phyloP scores from a whole-genome alignment of 2,888 invertebrate species.

The Aphrophora alni region DNA sequence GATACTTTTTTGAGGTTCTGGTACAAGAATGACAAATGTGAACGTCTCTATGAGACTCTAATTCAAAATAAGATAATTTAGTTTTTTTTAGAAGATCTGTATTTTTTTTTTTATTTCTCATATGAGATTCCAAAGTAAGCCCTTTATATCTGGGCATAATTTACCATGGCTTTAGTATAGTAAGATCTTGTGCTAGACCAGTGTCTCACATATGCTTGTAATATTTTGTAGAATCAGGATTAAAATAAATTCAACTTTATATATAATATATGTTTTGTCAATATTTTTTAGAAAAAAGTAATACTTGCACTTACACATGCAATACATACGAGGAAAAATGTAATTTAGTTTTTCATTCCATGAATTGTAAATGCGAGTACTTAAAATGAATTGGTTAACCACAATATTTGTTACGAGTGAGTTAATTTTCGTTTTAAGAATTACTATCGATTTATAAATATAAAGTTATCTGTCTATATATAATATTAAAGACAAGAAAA shows the following conservation, averaged over 20 bases:
- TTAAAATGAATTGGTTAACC: no score
- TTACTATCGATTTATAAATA: no score
- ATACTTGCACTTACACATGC: no score
- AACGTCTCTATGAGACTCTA: neutral
- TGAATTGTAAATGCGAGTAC: no score
- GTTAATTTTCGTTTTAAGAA: no score
- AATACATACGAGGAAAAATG: no score
- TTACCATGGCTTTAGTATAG: neutral
- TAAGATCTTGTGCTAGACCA: neutral
- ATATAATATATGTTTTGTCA: neutral
- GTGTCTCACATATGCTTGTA: neutral
- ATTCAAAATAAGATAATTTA: neutral
- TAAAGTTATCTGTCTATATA: no score
- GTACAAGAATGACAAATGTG: constrained; percentile 6
- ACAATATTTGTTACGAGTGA: no score
- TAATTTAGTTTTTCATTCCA: no score
- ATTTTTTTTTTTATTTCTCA: neutral
- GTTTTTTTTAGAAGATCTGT: neutral
- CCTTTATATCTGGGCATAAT: neutral
- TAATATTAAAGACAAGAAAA: no score
- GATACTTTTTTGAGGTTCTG: neutral
- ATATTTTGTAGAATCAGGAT: neutral
- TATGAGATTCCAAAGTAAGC: neutral
- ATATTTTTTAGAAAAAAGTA: neutral
- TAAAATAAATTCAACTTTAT: neutral